Conservation (phyloP, 30 jellyfish, hydroid and myxozoan species). For the Haliclystus octoradiatus region DNA sequence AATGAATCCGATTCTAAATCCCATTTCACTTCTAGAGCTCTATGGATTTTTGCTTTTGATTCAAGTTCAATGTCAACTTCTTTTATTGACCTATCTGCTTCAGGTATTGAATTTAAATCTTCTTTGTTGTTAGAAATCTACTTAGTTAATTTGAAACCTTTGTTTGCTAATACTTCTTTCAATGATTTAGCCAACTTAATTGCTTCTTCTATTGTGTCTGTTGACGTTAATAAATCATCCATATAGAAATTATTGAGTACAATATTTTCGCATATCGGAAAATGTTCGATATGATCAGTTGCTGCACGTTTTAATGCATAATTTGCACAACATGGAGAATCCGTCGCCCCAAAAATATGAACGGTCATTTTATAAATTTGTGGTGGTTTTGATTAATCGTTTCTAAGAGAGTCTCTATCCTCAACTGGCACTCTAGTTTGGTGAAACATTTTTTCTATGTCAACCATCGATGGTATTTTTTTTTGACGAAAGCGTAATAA, state of each 20-base stretch:
- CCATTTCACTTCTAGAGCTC: slow-evolving; percentile 13
- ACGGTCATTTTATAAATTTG: slow-evolving; percentile 6
- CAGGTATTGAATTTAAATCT: not conserved
- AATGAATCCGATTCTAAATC: slow-evolving; percentile 1
- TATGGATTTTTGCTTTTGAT: slow-evolving; percentile 2
- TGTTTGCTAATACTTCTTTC: slow-evolving; percentile 3
- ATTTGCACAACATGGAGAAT: slow-evolving; percentile 9
- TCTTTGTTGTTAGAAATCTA: slow-evolving; percentile 5
- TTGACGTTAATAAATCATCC: slow-evolving; percentile 16
- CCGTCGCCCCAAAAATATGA: slow-evolving; percentile 11
- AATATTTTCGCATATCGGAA: too few relatives aligned
- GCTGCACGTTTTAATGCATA: slow-evolving; percentile 4
- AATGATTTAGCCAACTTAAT: not conserved
- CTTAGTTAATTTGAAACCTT: slow-evolving; percentile 42
- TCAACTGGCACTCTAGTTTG: too few relatives aligned
- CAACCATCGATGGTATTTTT: too few relatives aligned
- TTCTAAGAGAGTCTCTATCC: too few relatives aligned
- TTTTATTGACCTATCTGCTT: not conserved
- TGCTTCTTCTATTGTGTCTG: slow-evolving; percentile 3
- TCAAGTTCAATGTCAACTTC: not conserved
- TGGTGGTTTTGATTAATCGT: not conserved
- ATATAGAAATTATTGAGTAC: slow-evolving; percentile 7
- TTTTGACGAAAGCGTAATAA: too few relatives aligned
- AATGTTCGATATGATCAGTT: not conserved
- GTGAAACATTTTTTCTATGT: slow-evolving; percentile 26